Conservation (phyloP, 2,113 vertebrate species). For the Eretmochelys imbricata region DNA sequence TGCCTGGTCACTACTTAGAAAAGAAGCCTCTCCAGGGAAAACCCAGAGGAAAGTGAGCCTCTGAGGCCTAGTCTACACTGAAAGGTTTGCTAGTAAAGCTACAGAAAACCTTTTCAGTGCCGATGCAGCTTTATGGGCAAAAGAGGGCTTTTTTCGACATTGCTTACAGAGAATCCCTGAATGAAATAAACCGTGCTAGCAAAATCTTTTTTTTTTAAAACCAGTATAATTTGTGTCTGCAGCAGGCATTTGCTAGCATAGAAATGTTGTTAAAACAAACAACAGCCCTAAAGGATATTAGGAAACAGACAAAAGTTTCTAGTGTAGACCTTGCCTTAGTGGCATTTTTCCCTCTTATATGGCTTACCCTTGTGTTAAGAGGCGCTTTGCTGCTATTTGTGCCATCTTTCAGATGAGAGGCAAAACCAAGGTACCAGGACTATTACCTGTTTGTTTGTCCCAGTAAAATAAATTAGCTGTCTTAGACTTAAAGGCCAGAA, state of each 20-base stretch:
- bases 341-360: not conserved
- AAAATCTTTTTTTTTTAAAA: not conserved
- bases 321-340: not conserved
- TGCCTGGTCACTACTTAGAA: not conserved
- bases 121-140: not conserved
- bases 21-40: not conserved
- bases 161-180: not conserved
- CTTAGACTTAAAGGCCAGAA: not conserved
- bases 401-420: not conserved
- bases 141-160: not conserved
- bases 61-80: not conserved
- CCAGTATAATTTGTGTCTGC: not conserved
- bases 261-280: not conserved
- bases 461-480: not conserved
- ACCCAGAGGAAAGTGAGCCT: not conserved
- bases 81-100: not conserved
- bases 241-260: not conserved
- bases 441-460: not conserved
- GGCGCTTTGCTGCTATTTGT: not conserved
- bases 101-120: not conserved
- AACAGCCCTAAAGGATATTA: not conserved
- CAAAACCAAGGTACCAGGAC: not conserved
- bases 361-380: not conserved
- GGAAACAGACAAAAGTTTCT: not conserved
- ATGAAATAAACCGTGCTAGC: not conserved